Conservation (phyloP, 92 coral and sea anemone species). For the Siderastrea siderea region DNA sequence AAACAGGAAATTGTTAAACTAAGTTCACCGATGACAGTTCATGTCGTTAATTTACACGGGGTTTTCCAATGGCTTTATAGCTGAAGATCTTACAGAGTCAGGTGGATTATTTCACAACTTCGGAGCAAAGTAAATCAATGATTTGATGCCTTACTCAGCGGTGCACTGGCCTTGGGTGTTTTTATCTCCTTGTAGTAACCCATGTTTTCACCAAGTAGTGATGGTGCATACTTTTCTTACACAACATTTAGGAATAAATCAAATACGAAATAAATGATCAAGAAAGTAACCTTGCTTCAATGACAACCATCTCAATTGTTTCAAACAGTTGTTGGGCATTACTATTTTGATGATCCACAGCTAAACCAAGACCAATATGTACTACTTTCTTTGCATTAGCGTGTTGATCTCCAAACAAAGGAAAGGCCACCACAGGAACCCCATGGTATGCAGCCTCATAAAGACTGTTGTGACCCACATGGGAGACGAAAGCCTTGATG, state of each 20-base stretch:
- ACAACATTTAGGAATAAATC: not conserved
- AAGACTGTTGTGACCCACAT: constrained; percentile 77
- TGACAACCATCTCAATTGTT: constrained; percentile 50
- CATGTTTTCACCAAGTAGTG: too few species aligned
- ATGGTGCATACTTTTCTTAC: too few species aligned
- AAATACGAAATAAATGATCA: not conserved
- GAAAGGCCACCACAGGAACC: constrained; percentile 75
- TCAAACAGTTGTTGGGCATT: constrained; percentile 43
- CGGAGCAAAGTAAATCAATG: too few species aligned
- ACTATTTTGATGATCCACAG: constrained; percentile 42
- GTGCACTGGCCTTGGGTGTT: too few species aligned
- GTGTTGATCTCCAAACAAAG: constrained; percentile 60
- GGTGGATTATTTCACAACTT: too few species aligned
- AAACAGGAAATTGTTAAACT: too few species aligned
- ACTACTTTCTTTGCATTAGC: constrained; percentile 58
- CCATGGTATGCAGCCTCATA: constrained; percentile 78
- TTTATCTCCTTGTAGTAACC: too few species aligned
- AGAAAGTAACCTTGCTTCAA: constrained; percentile 50
- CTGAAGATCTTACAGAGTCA: too few species aligned
- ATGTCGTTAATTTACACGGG: too few species aligned
- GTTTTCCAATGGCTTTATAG: too few species aligned
- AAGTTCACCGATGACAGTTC: too few species aligned
- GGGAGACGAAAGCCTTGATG: constrained; percentile 70
- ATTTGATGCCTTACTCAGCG: too few species aligned
- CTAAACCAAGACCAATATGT: constrained; percentile 58